These are phyloP conservation scores for Cinclus mexicanus DNA, from an alignment of 2,113 vertebrate genomes.

Conservation along the genomic window DNA sequence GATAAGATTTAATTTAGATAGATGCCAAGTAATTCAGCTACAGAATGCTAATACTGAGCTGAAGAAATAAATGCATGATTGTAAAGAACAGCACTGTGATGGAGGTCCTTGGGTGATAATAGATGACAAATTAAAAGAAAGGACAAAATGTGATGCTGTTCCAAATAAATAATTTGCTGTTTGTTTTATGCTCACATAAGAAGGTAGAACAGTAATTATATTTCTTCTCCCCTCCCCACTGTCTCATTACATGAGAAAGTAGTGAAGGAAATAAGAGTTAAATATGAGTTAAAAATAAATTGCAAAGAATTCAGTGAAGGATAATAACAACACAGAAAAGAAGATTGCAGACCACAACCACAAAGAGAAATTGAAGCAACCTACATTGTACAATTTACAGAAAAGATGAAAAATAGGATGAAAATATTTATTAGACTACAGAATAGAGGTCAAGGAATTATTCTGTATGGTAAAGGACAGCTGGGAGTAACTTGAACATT, in stretches of 20 bases:
- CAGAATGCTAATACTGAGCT: constrained; percentile 45
- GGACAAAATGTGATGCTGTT: constrained; percentile 5
- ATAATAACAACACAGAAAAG: background rate
- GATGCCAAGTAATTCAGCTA: constrained; percentile 44
- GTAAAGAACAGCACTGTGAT: constrained; percentile 9
- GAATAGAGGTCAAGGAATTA: constrained; percentile 21
- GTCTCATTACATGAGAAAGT: background rate
- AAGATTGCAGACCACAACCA: background rate
- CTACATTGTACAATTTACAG: background rate
- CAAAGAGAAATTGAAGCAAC: background rate
- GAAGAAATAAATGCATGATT: constrained; percentile 33
- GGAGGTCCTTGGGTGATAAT: constrained; percentile 38
- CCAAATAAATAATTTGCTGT: constrained; percentile 30
- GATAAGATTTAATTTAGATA: constrained; percentile 74
- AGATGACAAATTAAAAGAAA: constrained; percentile 53
- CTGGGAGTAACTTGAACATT: constrained; percentile 9
- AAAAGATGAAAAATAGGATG: constrained; percentile 30
- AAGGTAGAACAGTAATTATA: background rate
- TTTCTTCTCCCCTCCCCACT: background rate
- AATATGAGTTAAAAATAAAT: constrained; percentile 12
- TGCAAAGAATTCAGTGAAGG: background rate
- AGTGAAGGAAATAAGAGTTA: background rate
- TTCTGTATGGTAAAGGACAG: constrained; percentile 11
- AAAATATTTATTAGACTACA: constrained; percentile 23
- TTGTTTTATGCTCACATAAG: background rate